Percentiles rank a stretch among this genome's conserved stretches.
These are phyloP conservation scores for Cataglyphis albicans DNA, from an alignment of 2,888 invertebrate species.

Conservation along the genomic window DNA sequence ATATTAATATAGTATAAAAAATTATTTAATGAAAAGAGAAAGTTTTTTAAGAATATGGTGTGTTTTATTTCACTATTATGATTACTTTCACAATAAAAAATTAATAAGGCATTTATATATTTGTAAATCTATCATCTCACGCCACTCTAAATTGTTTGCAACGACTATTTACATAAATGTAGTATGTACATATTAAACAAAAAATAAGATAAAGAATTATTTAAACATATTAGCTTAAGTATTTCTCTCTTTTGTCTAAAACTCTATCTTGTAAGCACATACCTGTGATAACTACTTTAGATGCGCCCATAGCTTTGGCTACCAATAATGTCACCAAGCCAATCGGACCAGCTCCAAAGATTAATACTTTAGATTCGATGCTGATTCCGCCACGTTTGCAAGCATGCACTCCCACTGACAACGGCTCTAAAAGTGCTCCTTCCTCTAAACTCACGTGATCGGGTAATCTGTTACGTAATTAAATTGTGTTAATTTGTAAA, in stretches of 20 bases:
- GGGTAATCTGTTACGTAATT: conserved; percentile 90
- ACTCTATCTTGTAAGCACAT: conserved; percentile 50
- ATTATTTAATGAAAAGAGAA: not conserved
- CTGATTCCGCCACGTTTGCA: conserved; percentile 93
- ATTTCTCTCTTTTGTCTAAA: not conserved
- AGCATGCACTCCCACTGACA: conserved; percentile 97
- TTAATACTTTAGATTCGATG: conserved; percentile 90
- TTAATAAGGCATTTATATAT: not conserved
- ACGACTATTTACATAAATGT: not conserved
- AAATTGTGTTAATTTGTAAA: conserved; percentile 12
- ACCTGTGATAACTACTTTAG: conserved; percentile 93
- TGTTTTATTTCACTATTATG: not conserved
- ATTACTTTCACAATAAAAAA: not conserved
- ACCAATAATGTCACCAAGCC: conserved; percentile 93
- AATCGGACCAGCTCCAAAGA: conserved; percentile 95
- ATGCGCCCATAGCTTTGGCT: conserved; percentile 95
- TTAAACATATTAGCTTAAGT: not conserved
- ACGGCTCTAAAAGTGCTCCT: conserved; percentile 96
- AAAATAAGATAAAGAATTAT: not conserved
- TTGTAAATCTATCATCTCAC: not conserved
- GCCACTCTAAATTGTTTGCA: not conserved
- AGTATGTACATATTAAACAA: not conserved
- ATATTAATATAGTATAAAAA: not conserved
- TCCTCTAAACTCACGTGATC: conserved; percentile 96
- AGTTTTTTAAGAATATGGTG: not conserved